A percentile compares a stretch with the other conserved stretches of the same genome.
phyloP scores from a whole-genome alignment of 2,888 invertebrate species.

The Cetonia aurata region DNA sequence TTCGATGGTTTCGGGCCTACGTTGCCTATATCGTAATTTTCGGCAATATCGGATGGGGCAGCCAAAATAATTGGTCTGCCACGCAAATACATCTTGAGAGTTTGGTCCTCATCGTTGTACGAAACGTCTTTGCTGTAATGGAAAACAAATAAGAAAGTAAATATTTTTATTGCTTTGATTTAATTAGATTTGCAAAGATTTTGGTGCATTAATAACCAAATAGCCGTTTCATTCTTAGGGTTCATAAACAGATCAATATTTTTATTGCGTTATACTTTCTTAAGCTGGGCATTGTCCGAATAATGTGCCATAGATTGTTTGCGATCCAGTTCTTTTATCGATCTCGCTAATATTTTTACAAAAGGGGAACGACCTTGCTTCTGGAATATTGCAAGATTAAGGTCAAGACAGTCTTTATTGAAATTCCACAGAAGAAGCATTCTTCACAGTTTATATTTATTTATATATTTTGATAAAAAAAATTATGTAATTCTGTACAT shows the following conservation, averaged over 20 bases:
- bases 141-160: conserved; percentile 8
- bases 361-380: conserved; percentile 1
- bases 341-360: background rate
- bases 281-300: background rate
- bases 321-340: background rate
- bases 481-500: no score
- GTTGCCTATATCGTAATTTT: conserved; percentile 81
- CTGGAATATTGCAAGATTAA: no score
- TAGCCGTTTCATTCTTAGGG: no score
- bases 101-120: conserved; percentile 88
- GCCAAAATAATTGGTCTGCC: conserved; percentile 86
- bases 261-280: background rate
- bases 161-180: no score
- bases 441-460: no score
- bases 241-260: no score
- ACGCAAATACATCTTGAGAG: conserved; percentile 85
- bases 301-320: no score
- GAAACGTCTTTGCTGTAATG: conserved; percentile 85
- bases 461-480: background rate
- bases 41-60: conserved; percentile 76
- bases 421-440: no score
- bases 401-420: no score
- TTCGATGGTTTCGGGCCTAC: conserved; percentile 82
- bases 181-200: no score
- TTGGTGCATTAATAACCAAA: no score